Evolutionary conservation across 2,888 invertebrate species (phyloP).

Genomic region (Anarsia innoxiella): DNA sequence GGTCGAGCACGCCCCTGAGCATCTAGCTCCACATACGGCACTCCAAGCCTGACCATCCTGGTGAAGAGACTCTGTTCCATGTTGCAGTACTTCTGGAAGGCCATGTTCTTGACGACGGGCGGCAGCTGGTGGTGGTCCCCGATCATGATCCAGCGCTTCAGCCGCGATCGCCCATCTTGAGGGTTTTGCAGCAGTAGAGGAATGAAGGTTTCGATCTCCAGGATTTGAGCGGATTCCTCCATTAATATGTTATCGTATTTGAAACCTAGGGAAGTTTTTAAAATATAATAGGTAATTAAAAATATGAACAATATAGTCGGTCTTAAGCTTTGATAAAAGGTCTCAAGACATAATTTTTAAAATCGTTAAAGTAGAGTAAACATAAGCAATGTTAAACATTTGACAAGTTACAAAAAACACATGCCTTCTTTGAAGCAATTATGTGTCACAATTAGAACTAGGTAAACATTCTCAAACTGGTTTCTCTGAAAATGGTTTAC

Average conservation of each 20-base stretch:
- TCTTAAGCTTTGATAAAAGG: too few relatives aligned
- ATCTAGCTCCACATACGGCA: slow-evolving; percentile 97
- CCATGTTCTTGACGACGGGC: slow-evolving; percentile 99
- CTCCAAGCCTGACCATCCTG: slow-evolving; percentile 94
- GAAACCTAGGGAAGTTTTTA: slow-evolving; percentile 83
- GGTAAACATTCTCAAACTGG: too few relatives aligned
- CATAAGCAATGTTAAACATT: too few relatives aligned
- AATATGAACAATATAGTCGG: too few relatives aligned
- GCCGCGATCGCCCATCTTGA: slow-evolving; percentile 93
- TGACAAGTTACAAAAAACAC: too few relatives aligned
- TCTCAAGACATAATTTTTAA: too few relatives aligned
- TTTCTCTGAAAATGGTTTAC: too few relatives aligned
- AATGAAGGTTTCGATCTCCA: slow-evolving; percentile 99
- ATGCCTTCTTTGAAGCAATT: too few relatives aligned
- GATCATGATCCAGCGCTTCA: slow-evolving; percentile 99
- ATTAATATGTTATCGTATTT: slow-evolving; percentile 99
- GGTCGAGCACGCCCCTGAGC: slow-evolving; percentile 97
- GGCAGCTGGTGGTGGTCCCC: slow-evolving; percentile 99
- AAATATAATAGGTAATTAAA: too few relatives aligned
- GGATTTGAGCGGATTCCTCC: slow-evolving; percentile 99
- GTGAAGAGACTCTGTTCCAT: slow-evolving; percentile 99
- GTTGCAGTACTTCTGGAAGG: slow-evolving; percentile 99
- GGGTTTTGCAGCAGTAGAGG: slow-evolving; percentile 99
- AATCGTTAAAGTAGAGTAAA: too few relatives aligned
- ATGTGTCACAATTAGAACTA: too few relatives aligned